phyloP scores from a whole-genome alignment of 2,888 invertebrate genomes.

The Pantelozetes paolii region DNA sequence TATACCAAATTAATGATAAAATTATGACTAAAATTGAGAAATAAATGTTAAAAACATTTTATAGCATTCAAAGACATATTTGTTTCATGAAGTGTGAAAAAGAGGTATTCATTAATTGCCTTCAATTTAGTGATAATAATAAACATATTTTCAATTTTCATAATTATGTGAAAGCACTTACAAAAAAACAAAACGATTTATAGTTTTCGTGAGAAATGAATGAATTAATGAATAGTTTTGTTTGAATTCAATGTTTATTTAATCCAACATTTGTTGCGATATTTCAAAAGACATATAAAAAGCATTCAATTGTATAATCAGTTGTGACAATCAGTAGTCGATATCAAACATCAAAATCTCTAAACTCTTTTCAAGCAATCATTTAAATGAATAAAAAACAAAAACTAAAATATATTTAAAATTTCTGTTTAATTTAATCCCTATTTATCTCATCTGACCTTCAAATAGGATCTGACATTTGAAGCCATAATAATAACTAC shows the following conservation, averaged over 20 bases:
- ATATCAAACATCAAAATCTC: background rate
- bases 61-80: background rate
- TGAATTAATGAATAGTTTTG: background rate
- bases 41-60: background rate
- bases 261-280: background rate
- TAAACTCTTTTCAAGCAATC: background rate
- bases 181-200: background rate
- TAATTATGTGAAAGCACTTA: background rate
- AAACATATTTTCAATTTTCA: slow-evolving; percentile 1
- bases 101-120: background rate
- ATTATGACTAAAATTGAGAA: too few species aligned
- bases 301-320: background rate
- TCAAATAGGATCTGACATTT: background rate
- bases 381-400: background rate
- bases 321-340: slow-evolving; percentile 5
- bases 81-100: background rate
- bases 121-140: background rate
- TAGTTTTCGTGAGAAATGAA: background rate
- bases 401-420: background rate
- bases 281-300: background rate
- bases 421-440: background rate
- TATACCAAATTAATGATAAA: background rate
- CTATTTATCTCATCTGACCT: background rate
- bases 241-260: background rate
- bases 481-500: background rate